Evolutionary conservation across 2,113 vertebrate genomes (phyloP), one percentile per base, ranked within the genome.

Genomic region (Rutilus rutilus): DNA sequence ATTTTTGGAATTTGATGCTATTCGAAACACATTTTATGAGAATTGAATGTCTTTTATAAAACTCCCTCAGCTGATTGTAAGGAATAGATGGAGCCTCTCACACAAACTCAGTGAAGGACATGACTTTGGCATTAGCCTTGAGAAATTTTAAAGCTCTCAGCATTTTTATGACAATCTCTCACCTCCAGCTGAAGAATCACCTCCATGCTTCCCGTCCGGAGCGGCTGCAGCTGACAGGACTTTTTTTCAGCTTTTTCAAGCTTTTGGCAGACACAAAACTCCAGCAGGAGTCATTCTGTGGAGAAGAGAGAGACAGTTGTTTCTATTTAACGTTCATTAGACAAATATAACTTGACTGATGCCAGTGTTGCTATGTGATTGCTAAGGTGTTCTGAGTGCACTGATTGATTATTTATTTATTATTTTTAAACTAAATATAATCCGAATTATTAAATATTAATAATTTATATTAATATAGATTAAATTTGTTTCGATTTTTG

Each of bases 91-190:
- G 21, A 33, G 33, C 77, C 54, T 42, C 19, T 59, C 52, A n/a
- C 76, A 36, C 52, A 78, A 6, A 78, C 76, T 39, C 6, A 9
- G 14, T 60, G 12, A 79, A 42, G 30, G 54, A 79, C 54, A 71
- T 42, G 54, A 33, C 54, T 25, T 79, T 23, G 39, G 33, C 33
- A 10, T 23, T 60, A 79, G 12, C 33, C 2, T 1, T 5, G 77
- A 79, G 33, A 42, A 25, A 42, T 25, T 42, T 3, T 39, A 5
- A 60, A 62, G 11, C 33, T 79, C 54, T 79, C 77, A 79, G 77
- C 77, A 42, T 39, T 79, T 79, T 79, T 60, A 36, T 39, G 23
- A 79, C 54, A 79, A 79, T 79, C 77, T 78, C 33, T 21, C 33
- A n/a, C 54, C 76, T 59, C 30, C 21, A 39, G 52, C 27, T 78